These are phyloP conservation scores for Butorides virescens DNA, from an alignment of 2,113 vertebrate genomes.

Conservation along the genomic window DNA sequence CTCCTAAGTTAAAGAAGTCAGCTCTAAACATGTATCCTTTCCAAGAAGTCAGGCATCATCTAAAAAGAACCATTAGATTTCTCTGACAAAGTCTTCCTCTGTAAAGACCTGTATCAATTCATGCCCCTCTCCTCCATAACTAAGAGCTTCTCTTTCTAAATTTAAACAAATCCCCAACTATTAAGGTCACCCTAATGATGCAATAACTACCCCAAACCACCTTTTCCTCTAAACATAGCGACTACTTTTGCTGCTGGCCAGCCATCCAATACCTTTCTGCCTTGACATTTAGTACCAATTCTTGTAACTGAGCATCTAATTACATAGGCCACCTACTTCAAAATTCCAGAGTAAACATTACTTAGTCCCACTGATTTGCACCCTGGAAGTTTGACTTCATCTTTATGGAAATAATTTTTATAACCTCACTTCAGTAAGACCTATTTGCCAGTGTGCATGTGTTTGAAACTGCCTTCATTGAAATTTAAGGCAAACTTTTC, in stretches of 20 bases:
- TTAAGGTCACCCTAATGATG: background rate
- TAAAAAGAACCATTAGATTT: background rate
- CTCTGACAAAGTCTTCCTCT: background rate
- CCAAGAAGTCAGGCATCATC: background rate
- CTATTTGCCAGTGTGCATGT: background rate
- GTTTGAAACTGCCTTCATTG: background rate
- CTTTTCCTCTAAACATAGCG: background rate
- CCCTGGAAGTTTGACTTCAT: background rate
- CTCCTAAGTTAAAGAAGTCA: background rate
- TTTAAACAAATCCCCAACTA: background rate
- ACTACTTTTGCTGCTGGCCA: background rate
- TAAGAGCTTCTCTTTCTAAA: background rate
- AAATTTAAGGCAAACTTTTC: background rate
- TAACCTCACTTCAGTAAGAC: background rate
- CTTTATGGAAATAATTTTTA: background rate
- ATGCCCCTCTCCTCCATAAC: background rate
- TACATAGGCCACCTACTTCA: background rate
- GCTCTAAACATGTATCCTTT: background rate
- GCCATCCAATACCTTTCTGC: background rate
- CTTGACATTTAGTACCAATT: background rate
- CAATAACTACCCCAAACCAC: background rate
- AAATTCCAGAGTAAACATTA: background rate
- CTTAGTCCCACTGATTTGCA: background rate
- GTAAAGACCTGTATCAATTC: background rate
- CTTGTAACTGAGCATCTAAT: background rate